Conservation (phyloP, 2,113 vertebrate genomes). For the Atlantisia rogersi region DNA sequence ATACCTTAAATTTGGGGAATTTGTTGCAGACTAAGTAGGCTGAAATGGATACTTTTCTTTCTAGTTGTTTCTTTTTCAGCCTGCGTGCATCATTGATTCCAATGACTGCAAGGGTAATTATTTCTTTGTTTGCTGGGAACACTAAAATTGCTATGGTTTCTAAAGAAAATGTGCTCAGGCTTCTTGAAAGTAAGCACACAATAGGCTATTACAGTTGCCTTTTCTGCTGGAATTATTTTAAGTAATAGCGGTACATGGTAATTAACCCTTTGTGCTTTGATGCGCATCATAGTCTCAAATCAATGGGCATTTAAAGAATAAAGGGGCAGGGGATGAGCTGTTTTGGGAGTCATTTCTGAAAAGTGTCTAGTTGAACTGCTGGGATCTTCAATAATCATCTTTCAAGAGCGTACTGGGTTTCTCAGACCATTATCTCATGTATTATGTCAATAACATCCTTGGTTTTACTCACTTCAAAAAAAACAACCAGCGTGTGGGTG, state of each 20-base stretch:
- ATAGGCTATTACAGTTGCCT: not conserved
- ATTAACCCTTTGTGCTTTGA: constrained; percentile 54
- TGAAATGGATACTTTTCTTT: not conserved
- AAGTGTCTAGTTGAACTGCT: not conserved
- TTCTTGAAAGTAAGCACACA: constrained; percentile 9
- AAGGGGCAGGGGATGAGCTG: not conserved
- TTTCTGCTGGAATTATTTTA: constrained; percentile 40
- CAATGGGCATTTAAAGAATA: constrained; percentile 5
- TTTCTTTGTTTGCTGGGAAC: constrained; percentile 57
- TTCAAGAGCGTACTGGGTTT: constrained; percentile 8
- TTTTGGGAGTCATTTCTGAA: not conserved
- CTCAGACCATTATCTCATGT: not conserved
- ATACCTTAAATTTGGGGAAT: not conserved
- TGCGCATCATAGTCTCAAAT: not conserved
- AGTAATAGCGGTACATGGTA: not conserved
- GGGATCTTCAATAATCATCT: not conserved
- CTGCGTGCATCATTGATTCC: not conserved
- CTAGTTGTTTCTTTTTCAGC: not conserved
- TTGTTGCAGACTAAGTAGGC: not conserved
- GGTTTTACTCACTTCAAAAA: not conserved
- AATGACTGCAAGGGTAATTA: constrained; percentile 39
- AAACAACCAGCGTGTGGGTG: not conserved
- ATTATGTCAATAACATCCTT: not conserved
- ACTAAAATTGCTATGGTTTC: constrained; percentile 44
- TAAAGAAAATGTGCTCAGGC: constrained; percentile 35